A percentile compares a stretch with the other conserved stretches of the same genome.
These are phyloP conservation scores for Climacteris rufus DNA, from an alignment of 2,113 vertebrate species.

Conservation along the genomic window DNA sequence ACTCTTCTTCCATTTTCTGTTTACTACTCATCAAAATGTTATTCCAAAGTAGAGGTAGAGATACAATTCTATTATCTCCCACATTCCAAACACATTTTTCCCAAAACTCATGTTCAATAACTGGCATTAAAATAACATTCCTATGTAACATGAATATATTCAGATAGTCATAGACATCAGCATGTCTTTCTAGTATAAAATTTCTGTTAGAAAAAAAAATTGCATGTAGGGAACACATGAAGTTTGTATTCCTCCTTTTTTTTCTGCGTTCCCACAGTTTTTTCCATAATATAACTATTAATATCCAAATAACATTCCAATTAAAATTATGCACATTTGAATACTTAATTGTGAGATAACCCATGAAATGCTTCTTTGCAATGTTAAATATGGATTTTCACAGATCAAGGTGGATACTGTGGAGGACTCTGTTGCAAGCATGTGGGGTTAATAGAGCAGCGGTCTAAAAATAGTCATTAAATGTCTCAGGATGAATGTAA, in stretches of 20 bases:
- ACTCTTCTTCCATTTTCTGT: neutral
- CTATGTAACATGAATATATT: neutral
- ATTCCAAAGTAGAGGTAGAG: neutral
- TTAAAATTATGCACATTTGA: neutral
- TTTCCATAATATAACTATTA: neutral
- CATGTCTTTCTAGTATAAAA: neutral
- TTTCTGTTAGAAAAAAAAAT: neutral
- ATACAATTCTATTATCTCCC: neutral
- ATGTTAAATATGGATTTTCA: neutral
- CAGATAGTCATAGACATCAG: neutral
- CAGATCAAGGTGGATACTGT: neutral
- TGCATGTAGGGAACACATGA: neutral
- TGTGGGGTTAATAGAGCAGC: neutral
- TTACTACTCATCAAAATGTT: neutral
- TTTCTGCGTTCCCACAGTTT: neutral
- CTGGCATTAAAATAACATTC: neutral
- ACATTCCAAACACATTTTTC: neutral
- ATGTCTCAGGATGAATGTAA: neutral
- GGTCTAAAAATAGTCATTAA: neutral
- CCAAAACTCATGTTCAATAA: neutral
- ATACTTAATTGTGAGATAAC: neutral
- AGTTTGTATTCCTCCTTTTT: neutral
- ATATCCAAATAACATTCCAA: neutral
- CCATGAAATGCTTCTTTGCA: neutral
- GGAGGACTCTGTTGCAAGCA: neutral